A percentile compares a stretch with the other conserved stretches of the same genome.
Conservation (phyloP, 2,113 vertebrate genomes). For the Setophaga petechia region DNA sequence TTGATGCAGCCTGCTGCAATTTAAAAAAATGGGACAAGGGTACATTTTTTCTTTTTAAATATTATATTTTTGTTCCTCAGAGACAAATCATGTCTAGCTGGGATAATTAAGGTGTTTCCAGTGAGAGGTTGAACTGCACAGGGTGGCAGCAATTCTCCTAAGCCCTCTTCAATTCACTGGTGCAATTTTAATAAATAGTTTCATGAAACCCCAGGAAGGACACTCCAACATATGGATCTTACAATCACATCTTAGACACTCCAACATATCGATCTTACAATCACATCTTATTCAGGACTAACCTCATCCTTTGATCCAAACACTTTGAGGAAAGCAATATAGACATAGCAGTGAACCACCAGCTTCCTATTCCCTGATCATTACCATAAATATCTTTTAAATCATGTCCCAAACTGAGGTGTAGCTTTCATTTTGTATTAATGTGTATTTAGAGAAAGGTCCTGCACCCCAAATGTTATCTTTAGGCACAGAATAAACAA, state of each 20-base stretch:
- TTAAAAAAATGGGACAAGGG: background rate
- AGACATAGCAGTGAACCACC: background rate
- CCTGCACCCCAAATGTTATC: accelerated
- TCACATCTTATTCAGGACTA: background rate
- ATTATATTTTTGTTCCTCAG: background rate
- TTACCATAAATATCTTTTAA: background rate
- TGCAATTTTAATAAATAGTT: background rate
- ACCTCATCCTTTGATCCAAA: background rate
- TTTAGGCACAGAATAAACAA: background rate
- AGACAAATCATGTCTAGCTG: background rate
- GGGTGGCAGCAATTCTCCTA: background rate
- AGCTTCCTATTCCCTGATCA: background rate
- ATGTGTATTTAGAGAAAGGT: background rate
- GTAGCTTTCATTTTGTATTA: background rate
- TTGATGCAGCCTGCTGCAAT: background rate
- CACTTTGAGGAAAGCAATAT: background rate
- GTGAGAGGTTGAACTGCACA: background rate
- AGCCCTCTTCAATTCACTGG: background rate
- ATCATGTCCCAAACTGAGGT: background rate
- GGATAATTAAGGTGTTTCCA: background rate
- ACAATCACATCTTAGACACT: background rate
- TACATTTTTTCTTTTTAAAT: background rate
- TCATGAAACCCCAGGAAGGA: background rate
- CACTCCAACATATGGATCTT: background rate
- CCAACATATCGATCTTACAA: background rate